These are phyloP conservation scores for Rhabdomys dilectus DNA, from an alignment of 2,113 vertebrate genomes.

Conservation along the genomic window DNA sequence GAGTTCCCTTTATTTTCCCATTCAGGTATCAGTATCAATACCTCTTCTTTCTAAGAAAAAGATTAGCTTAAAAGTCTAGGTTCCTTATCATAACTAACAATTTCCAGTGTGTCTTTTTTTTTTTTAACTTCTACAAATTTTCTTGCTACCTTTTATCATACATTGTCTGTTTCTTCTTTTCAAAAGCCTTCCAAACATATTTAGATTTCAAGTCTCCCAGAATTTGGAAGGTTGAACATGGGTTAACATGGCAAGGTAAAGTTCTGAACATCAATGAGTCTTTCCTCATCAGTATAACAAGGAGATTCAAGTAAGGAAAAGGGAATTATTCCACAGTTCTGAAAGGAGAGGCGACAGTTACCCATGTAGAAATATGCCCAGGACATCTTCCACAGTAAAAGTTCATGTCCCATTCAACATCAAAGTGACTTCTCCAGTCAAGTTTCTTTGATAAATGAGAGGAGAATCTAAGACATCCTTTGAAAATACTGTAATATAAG, in stretches of 20 bases:
- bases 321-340: background rate
- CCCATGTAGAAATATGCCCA: background rate
- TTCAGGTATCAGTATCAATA: background rate
- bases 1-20: background rate
- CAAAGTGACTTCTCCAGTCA: background rate
- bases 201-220: background rate
- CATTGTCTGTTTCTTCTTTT: background rate
- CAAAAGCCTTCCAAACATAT: slow-evolving; percentile 28
- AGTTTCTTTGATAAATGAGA: background rate
- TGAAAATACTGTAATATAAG: background rate
- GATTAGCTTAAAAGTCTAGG: background rate
- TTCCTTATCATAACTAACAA: slow-evolving; percentile 48
- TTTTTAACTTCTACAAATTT: slow-evolving; percentile 46
- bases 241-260: background rate
- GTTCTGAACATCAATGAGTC: background rate
- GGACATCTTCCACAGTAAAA: background rate
- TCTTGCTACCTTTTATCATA: slow-evolving; percentile 44
- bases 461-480: background rate
- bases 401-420: background rate
- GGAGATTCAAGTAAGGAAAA: background rate
- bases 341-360: background rate
- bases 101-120: background rate
- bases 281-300: background rate
- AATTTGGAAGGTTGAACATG: background rate
- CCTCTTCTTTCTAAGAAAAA: background rate